phyloP scores from a whole-genome alignment of 2,888 invertebrate genomes.

The Phyllotreta cruciferae region DNA sequence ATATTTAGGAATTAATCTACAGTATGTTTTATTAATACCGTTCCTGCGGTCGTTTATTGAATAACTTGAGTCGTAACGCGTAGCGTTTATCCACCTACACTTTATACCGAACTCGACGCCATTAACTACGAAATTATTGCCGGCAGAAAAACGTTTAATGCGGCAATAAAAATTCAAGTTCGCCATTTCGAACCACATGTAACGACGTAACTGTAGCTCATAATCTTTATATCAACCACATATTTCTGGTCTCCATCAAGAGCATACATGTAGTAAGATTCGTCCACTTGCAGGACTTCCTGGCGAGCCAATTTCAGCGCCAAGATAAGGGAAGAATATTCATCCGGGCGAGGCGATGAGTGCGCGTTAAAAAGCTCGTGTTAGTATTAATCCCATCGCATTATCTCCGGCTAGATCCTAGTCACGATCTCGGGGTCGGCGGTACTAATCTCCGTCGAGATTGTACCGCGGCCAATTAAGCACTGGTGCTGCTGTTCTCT shows the following conservation, averaged over 20 bases:
- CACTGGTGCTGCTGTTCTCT: slow-evolving; percentile 52
- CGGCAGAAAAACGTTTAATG: slow-evolving; percentile 31
- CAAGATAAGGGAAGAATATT: too few relatives aligned
- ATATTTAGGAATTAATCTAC: slow-evolving; percentile 6
- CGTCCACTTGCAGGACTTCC: too few relatives aligned
- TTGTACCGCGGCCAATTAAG: slow-evolving; percentile 56
- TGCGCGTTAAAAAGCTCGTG: slow-evolving; percentile 25
- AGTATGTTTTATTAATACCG: not conserved
- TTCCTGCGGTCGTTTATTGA: slow-evolving; percentile 24
- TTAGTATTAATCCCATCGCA: slow-evolving; percentile 45
- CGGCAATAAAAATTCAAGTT: slow-evolving; percentile 34
- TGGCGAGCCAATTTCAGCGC: too few relatives aligned
- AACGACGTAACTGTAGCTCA: slow-evolving; percentile 36
- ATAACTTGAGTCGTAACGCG: slow-evolving; percentile 31
- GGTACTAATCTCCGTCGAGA: slow-evolving; percentile 50
- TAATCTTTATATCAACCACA: slow-evolving; percentile 32
- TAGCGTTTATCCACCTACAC: slow-evolving; percentile 31
- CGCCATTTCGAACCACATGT: slow-evolving; percentile 35
- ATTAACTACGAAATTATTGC: slow-evolving; percentile 35
- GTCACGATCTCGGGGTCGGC: slow-evolving; percentile 48
- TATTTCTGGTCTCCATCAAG: not conserved
- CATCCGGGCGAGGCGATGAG: not conserved
- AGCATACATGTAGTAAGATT: too few relatives aligned
- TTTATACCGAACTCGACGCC: slow-evolving; percentile 25
- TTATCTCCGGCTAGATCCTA: slow-evolving; percentile 46